phyloP scores from a whole-genome alignment of 2,797 vertebrate genomes.

The Pantherophis vulpinus region DNA sequence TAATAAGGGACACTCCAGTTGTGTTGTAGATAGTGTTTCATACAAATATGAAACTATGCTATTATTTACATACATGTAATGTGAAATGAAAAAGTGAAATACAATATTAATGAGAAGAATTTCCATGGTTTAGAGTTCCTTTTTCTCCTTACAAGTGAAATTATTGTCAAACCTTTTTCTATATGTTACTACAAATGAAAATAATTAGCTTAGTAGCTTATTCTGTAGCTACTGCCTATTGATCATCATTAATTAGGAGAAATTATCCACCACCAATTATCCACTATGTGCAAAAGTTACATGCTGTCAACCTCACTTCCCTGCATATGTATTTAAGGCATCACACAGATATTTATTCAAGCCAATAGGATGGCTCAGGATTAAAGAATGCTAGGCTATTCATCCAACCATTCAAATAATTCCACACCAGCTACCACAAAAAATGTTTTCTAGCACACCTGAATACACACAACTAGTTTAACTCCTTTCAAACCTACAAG shows the following conservation, averaged over 20 bases:
- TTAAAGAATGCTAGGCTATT: not conserved
- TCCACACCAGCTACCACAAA: not conserved
- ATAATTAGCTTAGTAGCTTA: not conserved
- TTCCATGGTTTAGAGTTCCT: not conserved
- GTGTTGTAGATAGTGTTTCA: not conserved
- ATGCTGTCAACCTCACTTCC: not conserved
- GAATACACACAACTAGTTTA: not conserved
- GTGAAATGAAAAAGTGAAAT: not conserved
- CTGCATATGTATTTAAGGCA: not conserved
- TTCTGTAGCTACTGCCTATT: not conserved
- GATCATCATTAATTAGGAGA: not conserved
- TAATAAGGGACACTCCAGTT: not conserved
- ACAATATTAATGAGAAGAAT: not conserved
- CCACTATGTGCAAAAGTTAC: not conserved
- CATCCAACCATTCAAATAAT: not conserved
- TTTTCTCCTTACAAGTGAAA: not conserved
- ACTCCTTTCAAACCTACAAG: not conserved
- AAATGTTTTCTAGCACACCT: not conserved
- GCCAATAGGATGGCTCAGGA: not conserved
- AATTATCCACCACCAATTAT: not conserved
- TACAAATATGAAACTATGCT: not conserved
- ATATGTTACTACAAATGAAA: not conserved
- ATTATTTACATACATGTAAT: not conserved
- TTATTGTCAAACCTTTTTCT: not conserved
- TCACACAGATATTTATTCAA: not conserved